Base-by-base conservation (phyloP, 2,888 invertebrate genomes). In the Chaitophorus viminalis region DNA sequence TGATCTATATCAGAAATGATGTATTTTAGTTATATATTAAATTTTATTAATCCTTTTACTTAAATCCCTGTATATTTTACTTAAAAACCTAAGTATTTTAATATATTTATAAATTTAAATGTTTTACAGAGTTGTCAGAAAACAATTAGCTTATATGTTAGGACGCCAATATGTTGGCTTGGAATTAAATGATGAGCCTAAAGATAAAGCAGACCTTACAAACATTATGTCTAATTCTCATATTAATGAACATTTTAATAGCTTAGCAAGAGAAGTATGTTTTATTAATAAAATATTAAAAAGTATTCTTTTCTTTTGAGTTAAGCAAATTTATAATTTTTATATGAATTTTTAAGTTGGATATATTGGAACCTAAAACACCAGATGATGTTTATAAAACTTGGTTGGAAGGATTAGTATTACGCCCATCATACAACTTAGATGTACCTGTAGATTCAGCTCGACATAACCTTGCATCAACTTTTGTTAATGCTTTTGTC, bases 371-470 rank as follows among this genome's bases (percentile, higher is more conserved):
- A 91, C 98, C 99, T 0, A 99, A 99, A 93, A 96, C 97, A 0
- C 99, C 99, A 0, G 99, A 99, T 91, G 99, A 99, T 91, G 98
- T 99, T 21, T 99, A 99, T 92, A 99, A 99, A 92, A 96, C 97
- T 0, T 99, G 99, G 94, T 92, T 99, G 89, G 99, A 99, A 92
- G 90, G 90, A 70, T 88, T 90, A 25, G 90, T 90, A 2, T 89
- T 90, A 29, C 89, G 90, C 17, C 90, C 90, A 60, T 90, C 90
- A 3, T 90, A 90, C 85, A 90, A 90, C 89, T 89, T 90, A 52
- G 90, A 90, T 90, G 92, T 92, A 70, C 93, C 93, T 89, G 95
- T 97, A 0, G 99, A 99, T 92, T 99, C 99, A 0, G 98, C 99
- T 0, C 93, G 98, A 74, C 98, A 99, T 92, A 99, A 99, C 92